Evolutionary conservation across 2,888 invertebrate genomes (phyloP).

Genomic region (Elegia similella): DNA sequence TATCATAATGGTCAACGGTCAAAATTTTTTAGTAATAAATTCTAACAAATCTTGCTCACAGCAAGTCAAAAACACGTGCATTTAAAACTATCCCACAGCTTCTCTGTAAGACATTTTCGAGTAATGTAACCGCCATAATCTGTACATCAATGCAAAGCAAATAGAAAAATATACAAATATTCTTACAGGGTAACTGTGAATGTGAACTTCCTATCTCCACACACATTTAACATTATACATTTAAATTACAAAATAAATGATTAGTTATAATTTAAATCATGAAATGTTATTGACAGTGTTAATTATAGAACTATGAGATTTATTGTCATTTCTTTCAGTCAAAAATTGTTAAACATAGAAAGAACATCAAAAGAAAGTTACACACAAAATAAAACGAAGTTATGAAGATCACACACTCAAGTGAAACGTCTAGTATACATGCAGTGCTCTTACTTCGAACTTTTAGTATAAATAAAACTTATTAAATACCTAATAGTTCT

Average conservation of each 20-base stretch:
- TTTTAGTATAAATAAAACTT: background rate
- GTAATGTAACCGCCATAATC: conserved; percentile 78
- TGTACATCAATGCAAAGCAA: conserved; percentile 27
- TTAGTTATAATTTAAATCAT: background rate
- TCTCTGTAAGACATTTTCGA: conserved; percentile 70
- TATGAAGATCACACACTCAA: conserved; percentile 34
- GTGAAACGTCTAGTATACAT: conserved; percentile 33
- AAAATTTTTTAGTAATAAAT: background rate
- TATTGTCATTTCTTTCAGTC: conserved; percentile 8
- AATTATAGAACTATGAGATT: background rate
- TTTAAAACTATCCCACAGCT: conserved; percentile 55
- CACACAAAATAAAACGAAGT: conserved; percentile 28
- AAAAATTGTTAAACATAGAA: conserved; percentile 5
- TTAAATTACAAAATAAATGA: background rate
- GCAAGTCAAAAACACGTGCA: conserved; percentile 10
- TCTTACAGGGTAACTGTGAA: conserved; percentile 78
- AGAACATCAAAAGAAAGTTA: conserved; percentile 9
- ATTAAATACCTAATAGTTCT: background rate
- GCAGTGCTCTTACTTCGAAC: conserved; percentile 34
- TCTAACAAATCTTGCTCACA: conserved; percentile 11
- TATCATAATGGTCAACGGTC: background rate
- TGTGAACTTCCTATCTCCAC: conserved; percentile 19
- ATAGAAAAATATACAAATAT: conserved; percentile 31
- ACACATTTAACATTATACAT: conserved; percentile 7
- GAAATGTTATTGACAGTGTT: conserved; percentile 1